Evolutionary conservation across 2,888 invertebrate genomes (phyloP).

Genomic region (Leuctra nigra): DNA sequence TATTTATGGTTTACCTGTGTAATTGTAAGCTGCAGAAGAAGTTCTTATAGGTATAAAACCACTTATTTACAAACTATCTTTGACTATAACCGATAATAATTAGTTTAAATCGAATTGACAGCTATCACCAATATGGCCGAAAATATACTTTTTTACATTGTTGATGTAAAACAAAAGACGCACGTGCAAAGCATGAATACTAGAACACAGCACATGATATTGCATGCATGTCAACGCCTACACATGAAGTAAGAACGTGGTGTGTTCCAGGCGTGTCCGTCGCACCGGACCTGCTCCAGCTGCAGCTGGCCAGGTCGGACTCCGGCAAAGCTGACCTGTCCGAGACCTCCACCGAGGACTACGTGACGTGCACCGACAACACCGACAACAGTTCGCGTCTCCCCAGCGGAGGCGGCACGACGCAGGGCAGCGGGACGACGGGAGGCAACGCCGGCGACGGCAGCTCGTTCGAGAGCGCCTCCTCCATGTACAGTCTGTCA

Average conservation of each 20-base stretch:
- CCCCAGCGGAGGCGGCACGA: conserved; percentile 26
- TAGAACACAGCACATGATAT: too few species aligned
- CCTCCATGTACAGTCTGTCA: conserved; percentile 70
- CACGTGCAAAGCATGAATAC: too few species aligned
- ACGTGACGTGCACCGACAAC: conserved; percentile 67
- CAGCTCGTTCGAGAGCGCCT: conserved; percentile 83
- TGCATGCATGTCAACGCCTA: not conserved
- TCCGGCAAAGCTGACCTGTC: conserved; percentile 58
- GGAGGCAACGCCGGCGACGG: conserved; percentile 47
- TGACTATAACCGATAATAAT: too few species aligned
- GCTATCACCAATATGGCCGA: too few species aligned
- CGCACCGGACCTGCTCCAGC: conserved; percentile 32
- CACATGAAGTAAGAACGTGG: not conserved
- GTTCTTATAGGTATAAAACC: too few species aligned
- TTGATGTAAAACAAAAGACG: too few species aligned
- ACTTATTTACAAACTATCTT: too few species aligned
- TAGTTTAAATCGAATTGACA: too few species aligned
- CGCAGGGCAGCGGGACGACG: conserved; percentile 16
- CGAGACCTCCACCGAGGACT: conserved; percentile 86
- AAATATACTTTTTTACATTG: too few species aligned
- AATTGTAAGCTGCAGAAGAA: too few species aligned
- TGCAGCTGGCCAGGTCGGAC: conserved; percentile 62
- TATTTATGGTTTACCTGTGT: too few species aligned
- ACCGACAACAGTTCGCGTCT: conserved; percentile 32
- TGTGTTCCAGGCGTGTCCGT: too few species aligned